phyloP scores from a whole-genome alignment of 2,113 vertebrate genomes.

The Corvus moneduloides region DNA sequence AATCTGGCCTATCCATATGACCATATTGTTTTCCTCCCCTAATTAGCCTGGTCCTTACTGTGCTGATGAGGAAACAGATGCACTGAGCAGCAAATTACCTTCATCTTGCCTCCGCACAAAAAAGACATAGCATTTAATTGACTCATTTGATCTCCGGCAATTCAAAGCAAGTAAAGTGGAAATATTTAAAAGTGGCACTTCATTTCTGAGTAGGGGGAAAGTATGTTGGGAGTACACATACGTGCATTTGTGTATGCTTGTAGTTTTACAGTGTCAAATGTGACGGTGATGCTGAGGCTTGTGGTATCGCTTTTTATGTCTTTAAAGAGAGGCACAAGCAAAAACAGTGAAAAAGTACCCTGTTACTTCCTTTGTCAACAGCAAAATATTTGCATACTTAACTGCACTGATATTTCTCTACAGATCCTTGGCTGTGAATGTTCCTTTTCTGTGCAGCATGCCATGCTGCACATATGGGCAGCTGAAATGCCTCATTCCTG shows the following conservation, averaged over 20 bases:
- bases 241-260: neutral
- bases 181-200: constrained; percentile 69
- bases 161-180: constrained; percentile 74
- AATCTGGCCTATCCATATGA: constrained; percentile 84
- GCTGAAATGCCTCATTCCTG: neutral
- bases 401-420: neutral
- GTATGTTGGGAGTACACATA: neutral
- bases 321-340: neutral
- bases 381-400: neutral
- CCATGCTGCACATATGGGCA: neutral
- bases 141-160: constrained; percentile 77
- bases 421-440: neutral
- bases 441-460: neutral
- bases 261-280: neutral
- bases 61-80: constrained; percentile 84
- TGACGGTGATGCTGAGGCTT: neutral
- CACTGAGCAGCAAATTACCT: constrained; percentile 80
- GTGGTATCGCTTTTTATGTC: neutral
- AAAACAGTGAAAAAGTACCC: neutral
- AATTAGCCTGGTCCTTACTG: constrained; percentile 81
- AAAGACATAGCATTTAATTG: constrained; percentile 77
- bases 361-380: neutral
- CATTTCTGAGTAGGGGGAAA: constrained; percentile 21
- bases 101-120: constrained; percentile 70
- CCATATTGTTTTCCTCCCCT: constrained; percentile 83